Evolutionary conservation across 2,888 invertebrate species (phyloP), one percentile per base, ranked within the genome.

Genomic region (Micoletzkya japonica): DNA sequence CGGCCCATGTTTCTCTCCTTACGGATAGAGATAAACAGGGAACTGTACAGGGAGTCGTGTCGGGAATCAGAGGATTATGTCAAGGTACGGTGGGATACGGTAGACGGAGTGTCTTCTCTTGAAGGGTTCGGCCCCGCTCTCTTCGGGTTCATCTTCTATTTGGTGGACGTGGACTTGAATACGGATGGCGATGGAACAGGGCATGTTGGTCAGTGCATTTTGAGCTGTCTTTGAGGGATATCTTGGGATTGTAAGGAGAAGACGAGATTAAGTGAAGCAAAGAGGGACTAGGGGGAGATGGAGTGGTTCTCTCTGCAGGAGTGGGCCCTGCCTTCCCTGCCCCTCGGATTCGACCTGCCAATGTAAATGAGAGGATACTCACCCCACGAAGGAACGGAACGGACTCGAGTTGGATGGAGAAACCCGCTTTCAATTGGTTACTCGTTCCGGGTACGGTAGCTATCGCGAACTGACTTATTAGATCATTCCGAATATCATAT

Each of bases 21-120:
- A 94, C 96, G 76, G 92, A 94, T 85, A 92, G 93, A n/a, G 97
- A 98, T 87, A 91, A 95, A 85, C 98, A 98, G 89, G 98, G 92
- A 71, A 90, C 93, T 44, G 93, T 93, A 72, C 95, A 95, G 88
- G 97, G 98, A 75, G 94, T 99, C 91, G 94, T 99, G 64, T 98
- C 98, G 0, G 98, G 98, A 20, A 96, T 98, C 90, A 89, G 97
- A 75, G 97, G 98, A 0, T 90, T 98, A 63, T 98, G 98, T 86
- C 95, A 96, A 86, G 97, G 97, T 24, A 37, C n/a, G 60, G 26
- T 26, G 10, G 17, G 26, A 24, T n/a, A 24, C 24, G 26, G 4
- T 17, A 57, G 24, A 57, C 26, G 28, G 26, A 70, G n/a, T 32
- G 26, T 50, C n/a, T 49, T 49, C 20, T 2, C 49, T 39, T 73